Conservation (phyloP, 2,113 vertebrate genomes). For the Phainopepla nitens region DNA sequence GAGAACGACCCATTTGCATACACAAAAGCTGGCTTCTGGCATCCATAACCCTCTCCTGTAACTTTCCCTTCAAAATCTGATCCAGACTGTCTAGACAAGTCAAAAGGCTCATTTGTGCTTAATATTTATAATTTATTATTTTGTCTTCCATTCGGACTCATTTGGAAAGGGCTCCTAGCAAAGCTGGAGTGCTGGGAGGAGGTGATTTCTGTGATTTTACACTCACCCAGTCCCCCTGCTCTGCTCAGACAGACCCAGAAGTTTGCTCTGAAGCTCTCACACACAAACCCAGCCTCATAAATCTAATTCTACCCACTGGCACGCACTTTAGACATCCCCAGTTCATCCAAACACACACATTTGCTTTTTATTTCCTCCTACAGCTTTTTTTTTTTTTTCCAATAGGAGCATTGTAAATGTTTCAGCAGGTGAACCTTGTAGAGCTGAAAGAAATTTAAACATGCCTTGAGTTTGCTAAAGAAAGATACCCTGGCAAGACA, state of each 20-base stretch:
- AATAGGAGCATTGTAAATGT: neutral
- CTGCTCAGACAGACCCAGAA: neutral
- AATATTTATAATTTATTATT: constrained; percentile 23
- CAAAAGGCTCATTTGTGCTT: constrained; percentile 5
- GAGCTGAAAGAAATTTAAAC: neutral
- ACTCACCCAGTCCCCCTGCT: neutral
- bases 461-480: neutral
- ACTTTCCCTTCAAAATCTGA: constrained; percentile 10
- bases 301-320: neutral
- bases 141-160: neutral
- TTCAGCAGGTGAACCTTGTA: constrained; percentile 17
- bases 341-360: neutral
- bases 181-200: neutral
- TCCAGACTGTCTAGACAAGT: constrained; percentile 62
- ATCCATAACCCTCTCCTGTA: neutral
- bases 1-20: neutral
- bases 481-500: constrained; percentile 4
- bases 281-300: neutral
- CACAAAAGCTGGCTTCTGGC: constrained; percentile 19
- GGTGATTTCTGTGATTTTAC: neutral
- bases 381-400: neutral
- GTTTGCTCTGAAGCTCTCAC: neutral
- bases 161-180: neutral
- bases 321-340: neutral
- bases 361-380: constrained; percentile 22